Percentiles rank a stretch among this genome's conserved stretches.
These are phyloP conservation scores for Seira musarum DNA, from an alignment of 2,888 invertebrate genomes.

Conservation along the genomic window DNA sequence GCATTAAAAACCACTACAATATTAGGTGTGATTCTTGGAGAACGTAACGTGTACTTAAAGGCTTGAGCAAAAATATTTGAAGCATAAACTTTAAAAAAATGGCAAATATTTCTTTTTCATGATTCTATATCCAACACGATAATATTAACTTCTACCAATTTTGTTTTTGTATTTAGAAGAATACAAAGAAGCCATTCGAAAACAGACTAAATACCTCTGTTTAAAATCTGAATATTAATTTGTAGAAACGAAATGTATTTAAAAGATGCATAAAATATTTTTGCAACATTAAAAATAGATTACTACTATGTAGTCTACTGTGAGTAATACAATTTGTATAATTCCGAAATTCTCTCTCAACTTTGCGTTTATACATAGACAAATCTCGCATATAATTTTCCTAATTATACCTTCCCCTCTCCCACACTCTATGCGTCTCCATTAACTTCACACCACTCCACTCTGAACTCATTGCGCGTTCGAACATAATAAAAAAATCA, in stretches of 20 bases:
- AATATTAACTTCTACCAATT: background rate
- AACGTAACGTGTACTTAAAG: no score
- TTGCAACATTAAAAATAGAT: conserved; percentile 43
- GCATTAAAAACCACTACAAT: no score
- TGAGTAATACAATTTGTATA: background rate
- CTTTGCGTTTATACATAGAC: conserved; percentile 28
- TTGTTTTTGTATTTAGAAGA: background rate
- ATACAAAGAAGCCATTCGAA: background rate
- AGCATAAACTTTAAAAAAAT: conserved; percentile 4
- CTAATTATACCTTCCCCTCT: background rate
- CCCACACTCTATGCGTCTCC: conserved; percentile 23
- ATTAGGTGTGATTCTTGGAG: no score
- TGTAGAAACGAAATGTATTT: no score
- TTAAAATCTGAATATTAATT: no score
- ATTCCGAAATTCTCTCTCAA: background rate
- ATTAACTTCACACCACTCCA: background rate
- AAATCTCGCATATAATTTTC: conserved; percentile 37
- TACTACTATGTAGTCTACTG: conserved; percentile 5
- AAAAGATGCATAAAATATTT: no score
- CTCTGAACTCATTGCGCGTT: background rate
- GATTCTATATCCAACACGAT: background rate
- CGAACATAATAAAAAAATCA: background rate
- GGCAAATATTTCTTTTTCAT: background rate
- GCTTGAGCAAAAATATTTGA: conserved; percentile 30
- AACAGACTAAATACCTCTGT: no score